Conservation (phyloP, 92 coral and sea anemone species). For the Virgularia gustaviana region DNA sequence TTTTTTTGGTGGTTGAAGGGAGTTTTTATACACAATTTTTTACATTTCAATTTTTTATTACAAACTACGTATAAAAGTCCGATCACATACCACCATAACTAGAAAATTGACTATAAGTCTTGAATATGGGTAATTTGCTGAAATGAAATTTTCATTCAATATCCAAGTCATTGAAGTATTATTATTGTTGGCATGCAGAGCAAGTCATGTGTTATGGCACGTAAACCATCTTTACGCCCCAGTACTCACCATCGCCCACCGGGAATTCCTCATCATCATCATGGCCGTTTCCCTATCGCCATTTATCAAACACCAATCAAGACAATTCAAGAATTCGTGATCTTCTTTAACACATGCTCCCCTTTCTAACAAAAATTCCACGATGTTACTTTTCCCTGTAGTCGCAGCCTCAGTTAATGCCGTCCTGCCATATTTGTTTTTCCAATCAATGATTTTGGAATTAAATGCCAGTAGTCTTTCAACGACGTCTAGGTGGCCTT, state of each 20-base stretch:
- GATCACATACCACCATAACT: no score
- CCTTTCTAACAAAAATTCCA: conserved; percentile 21
- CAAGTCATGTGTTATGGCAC: no score
- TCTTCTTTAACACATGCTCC: conserved; percentile 12
- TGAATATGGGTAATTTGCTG: no score
- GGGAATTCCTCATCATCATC: conserved; percentile 13
- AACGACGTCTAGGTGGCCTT: conserved; percentile 25
- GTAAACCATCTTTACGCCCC: no score
- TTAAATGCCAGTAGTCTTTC: conserved; percentile 12
- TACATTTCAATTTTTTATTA: no score
- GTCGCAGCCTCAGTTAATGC: conserved; percentile 16
- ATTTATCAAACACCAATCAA: conserved; percentile 22
- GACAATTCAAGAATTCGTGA: conserved; percentile 29
- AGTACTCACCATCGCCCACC: conserved; percentile 17
- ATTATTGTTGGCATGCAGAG: no score
- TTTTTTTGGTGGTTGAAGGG: no score
- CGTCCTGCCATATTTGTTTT: conserved; percentile 31
- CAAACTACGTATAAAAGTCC: no score
- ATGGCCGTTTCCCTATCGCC: conserved; percentile 23
- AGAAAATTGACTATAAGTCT: no score
- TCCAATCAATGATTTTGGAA: conserved; percentile 2
- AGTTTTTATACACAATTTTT: no score
- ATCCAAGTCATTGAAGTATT: no score
- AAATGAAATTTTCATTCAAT: no score
- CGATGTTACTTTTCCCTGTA: conserved; percentile 16